A percentile compares a stretch with the other conserved stretches of the same genome.
Conservation (phyloP, 2,113 vertebrate genomes). For the Syrmaticus mikado region DNA sequence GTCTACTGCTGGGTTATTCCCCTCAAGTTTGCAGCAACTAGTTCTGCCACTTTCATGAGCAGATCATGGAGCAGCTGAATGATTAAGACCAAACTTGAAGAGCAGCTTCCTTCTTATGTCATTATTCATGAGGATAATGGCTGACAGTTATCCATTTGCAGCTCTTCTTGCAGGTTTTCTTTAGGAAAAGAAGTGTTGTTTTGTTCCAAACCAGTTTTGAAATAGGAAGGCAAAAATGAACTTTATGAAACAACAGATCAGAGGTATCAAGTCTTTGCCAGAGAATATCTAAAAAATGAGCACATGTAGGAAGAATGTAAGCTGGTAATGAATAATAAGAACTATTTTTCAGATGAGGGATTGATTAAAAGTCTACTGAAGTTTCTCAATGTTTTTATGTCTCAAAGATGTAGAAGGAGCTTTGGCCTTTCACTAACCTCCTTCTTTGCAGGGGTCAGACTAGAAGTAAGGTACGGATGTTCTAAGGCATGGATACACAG, state of each 20-base stretch:
- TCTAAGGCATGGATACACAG: background rate
- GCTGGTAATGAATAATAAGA: conserved; percentile 24
- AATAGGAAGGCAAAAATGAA: conserved; percentile 4
- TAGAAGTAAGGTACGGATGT: background rate
- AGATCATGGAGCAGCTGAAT: background rate
- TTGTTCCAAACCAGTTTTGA: background rate
- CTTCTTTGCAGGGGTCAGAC: background rate
- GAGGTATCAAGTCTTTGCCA: background rate
- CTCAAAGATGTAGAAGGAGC: accelerated
- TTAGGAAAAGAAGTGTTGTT: background rate
- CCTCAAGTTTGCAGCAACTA: background rate
- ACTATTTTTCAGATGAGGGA: background rate
- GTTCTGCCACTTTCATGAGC: background rate
- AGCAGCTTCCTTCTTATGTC: background rate
- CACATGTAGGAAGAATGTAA: background rate
- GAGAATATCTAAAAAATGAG: conserved; percentile 1
- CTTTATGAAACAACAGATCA: background rate
- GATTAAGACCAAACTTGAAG: background rate
- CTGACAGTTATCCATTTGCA: background rate
- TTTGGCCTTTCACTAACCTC: background rate
- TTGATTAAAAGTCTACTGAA: background rate
- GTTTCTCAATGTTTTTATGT: background rate
- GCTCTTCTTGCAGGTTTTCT: background rate
- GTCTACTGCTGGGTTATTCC: conserved; percentile 19
- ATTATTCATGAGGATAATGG: background rate